Percentiles rank a stretch among this genome's conserved stretches.
Evolutionary conservation across 53 echinoderm and acorn worm genomes (phyloP).

Genomic region (Paracentrotus lividus): DNA sequence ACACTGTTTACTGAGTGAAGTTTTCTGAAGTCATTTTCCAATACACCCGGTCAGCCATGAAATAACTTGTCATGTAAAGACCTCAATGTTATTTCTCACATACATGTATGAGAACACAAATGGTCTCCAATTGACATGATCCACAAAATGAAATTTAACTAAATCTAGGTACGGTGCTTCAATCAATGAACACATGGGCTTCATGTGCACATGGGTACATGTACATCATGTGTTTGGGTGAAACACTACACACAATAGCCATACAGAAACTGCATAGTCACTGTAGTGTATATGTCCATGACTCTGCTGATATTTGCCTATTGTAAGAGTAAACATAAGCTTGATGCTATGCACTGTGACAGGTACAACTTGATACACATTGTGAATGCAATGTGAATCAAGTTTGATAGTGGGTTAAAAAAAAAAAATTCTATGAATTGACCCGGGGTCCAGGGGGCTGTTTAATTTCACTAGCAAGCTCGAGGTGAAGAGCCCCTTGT

Average conservation of each 20-base stretch:
- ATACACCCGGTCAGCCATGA: neutral
- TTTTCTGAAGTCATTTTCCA: neutral
- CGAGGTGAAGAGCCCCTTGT: no score
- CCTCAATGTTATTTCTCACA: neutral
- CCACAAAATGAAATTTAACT: neutral
- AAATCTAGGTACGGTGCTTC: neutral
- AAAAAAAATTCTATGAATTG: no score
- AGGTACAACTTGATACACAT: slow-evolving; percentile 19
- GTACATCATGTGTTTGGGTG: neutral
- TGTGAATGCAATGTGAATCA: neutral
- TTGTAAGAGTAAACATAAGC: slow-evolving; percentile 13
- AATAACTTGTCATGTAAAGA: neutral
- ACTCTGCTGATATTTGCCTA: neutral
- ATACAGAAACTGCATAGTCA: slow-evolving; percentile 12
- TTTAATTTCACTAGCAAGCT: no score
- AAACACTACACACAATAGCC: neutral
- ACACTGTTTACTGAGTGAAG: neutral
- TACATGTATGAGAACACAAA: neutral
- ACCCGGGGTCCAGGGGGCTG: no score
- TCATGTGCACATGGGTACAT: neutral
- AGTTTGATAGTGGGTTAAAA: no score
- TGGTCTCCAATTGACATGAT: neutral
- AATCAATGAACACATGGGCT: neutral
- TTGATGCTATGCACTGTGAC: neutral
- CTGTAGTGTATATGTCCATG: slow-evolving; percentile 2